These are phyloP conservation scores for Acomys russatus DNA, from an alignment of 2,797 vertebrate genomes.

Conservation along the genomic window DNA sequence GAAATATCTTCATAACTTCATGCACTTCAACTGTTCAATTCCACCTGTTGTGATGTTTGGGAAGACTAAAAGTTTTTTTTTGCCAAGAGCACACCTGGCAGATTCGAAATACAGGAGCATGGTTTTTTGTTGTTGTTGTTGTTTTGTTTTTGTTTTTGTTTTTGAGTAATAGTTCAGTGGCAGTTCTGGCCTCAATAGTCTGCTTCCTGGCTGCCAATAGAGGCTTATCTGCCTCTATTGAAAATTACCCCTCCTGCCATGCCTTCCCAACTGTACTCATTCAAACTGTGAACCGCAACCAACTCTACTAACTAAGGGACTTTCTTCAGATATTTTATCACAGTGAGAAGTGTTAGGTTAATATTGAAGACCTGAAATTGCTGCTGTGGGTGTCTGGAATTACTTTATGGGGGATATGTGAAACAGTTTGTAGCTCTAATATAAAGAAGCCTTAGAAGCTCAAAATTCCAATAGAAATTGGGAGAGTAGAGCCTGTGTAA, in stretches of 20 bases:
- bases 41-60: neutral
- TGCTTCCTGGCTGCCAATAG: too few species aligned
- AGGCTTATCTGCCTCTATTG: neutral
- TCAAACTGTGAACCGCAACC: neutral
- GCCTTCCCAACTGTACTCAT: neutral
- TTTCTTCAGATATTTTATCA: too few species aligned
- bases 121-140: too few species aligned
- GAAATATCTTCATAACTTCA: neutral
- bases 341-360: neutral
- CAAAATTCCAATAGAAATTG: neutral
- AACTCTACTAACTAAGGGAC: neutral
- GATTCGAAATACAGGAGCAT: neutral
- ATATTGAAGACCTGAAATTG: neutral
- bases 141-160: too few species aligned
- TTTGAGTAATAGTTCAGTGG: too few species aligned
- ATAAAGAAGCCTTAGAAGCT: neutral
- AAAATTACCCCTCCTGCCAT: neutral
- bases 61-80: neutral
- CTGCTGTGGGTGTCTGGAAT: neutral
- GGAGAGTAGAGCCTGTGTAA: too few species aligned
- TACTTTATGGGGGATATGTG: neutral
- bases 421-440: neutral
- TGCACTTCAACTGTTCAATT: accelerated
- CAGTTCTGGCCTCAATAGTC: neutral
- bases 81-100: too few species aligned